Percentiles rank a stretch among this genome's conserved stretches.
Conservation (phyloP, 2,797 vertebrate species). For the Thalassophryne amazonica region DNA sequence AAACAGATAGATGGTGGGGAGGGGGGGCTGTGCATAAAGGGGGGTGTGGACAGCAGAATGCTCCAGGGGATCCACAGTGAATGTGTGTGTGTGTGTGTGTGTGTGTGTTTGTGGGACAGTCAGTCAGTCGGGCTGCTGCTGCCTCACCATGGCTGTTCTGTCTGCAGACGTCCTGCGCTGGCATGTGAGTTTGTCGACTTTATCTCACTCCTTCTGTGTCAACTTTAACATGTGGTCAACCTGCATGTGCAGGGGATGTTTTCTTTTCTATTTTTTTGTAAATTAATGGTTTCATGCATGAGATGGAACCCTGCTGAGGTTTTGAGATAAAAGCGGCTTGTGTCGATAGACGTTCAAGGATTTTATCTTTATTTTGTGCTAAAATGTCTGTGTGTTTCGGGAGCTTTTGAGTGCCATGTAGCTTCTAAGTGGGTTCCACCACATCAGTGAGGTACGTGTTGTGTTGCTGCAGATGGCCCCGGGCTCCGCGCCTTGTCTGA, state of each 20-base stretch:
- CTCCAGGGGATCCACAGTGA: conserved; percentile 46
- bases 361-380: neutral
- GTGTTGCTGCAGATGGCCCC: conserved; percentile 33
- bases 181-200: conserved; percentile 76
- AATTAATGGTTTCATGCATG: neutral
- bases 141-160: conserved; percentile 81
- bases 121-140: conserved; percentile 66
- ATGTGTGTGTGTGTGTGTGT: conserved; percentile 23
- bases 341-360: neutral
- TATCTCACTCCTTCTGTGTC: neutral
- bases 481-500: conserved; percentile 53
- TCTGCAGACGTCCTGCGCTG: conserved; percentile 79
- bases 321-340: neutral
- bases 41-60: conserved; percentile 73
- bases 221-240: no score
- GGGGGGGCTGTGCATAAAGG: conserved; percentile 42
- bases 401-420: neutral
- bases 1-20: conserved; percentile 53
- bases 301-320: neutral
- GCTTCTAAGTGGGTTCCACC: conserved; percentile 14
- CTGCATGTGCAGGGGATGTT: no score
- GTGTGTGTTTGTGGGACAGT: conserved; percentile 40
- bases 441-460: conserved; percentile 19
- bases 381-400: neutral
- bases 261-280: no score